Evolutionary conservation across 2,113 vertebrate genomes (phyloP).

Genomic region (Chrysochloris asiatica): DNA sequence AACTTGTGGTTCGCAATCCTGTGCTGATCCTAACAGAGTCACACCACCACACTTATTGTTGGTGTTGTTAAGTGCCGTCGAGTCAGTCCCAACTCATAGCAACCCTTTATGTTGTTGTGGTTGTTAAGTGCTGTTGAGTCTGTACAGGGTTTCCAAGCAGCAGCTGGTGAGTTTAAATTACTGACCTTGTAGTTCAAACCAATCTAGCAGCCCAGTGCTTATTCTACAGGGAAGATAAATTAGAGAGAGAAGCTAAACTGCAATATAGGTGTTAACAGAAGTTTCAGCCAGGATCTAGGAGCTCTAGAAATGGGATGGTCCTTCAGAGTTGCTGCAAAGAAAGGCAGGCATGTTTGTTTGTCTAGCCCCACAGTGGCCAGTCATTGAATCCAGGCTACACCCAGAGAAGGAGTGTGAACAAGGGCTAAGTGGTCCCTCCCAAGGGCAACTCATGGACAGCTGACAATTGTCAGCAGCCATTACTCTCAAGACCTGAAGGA

Average conservation of each 20-base stretch:
- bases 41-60: too few species aligned
- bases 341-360: neutral
- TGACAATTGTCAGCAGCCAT: neutral
- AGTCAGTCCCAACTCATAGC: too few species aligned
- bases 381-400: neutral
- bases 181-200: too few species aligned
- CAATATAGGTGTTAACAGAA: neutral
- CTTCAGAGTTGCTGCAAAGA: neutral
- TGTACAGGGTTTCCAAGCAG: too few species aligned
- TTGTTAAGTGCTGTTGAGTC: too few species aligned
- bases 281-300: neutral
- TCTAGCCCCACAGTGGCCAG: neutral
- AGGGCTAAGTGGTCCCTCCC: neutral
- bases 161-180: too few species aligned
- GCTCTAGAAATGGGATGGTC: neutral
- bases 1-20: too few species aligned
- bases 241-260: neutral
- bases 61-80: too few species aligned
- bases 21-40: too few species aligned
- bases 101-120: too few species aligned
- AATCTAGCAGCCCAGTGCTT: too few species aligned
- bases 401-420: neutral
- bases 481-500: neutral
- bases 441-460: neutral
- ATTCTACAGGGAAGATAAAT: conserved; percentile 14